phyloP scores from a whole-genome alignment of 2,113 vertebrate species.

The Notarius lentiginosus region DNA sequence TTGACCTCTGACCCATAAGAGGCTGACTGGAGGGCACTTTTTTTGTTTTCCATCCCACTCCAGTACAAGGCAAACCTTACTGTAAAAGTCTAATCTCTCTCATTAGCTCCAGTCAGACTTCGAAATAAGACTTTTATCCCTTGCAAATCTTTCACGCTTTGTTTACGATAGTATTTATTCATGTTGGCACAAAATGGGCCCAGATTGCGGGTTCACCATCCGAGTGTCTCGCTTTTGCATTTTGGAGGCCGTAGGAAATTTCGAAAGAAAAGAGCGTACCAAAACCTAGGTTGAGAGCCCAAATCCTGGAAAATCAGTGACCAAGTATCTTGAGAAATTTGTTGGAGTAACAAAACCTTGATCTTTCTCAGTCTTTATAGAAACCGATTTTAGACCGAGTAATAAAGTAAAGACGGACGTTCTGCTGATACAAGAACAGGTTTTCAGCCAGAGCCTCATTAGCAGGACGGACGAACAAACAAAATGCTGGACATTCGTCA shows the following conservation, averaged over 20 bases:
- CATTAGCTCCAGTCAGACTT: conserved; percentile 38
- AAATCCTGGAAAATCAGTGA: not conserved
- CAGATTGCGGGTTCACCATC: conserved; percentile 39
- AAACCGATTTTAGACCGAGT: not conserved
- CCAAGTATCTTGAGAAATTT: not conserved
- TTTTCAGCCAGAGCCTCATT: not conserved
- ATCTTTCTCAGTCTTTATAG: not conserved
- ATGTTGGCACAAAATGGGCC: conserved; percentile 6
- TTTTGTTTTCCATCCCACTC: conserved; percentile 36
- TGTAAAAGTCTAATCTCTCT: conserved; percentile 40
- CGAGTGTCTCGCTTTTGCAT: not conserved
- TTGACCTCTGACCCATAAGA: conserved; percentile 49
- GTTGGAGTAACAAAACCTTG: not conserved
- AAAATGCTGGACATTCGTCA: not conserved
- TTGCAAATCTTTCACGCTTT: conserved; percentile 47
- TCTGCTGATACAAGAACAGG: not conserved
- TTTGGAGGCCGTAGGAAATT: not conserved
- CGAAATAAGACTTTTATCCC: conserved; percentile 25
- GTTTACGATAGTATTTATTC: conserved; percentile 47
- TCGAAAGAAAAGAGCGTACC: conserved; percentile 23
- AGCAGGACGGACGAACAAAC: not conserved
- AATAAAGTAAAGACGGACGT: not conserved
- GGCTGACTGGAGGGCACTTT: conserved; percentile 47
- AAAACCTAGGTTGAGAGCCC: not conserved
- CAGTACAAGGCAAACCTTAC: conserved; percentile 39